Base-by-base conservation (phyloP, 1,140 invertebrate genomes). In the Diuraphis noxia region DNA sequence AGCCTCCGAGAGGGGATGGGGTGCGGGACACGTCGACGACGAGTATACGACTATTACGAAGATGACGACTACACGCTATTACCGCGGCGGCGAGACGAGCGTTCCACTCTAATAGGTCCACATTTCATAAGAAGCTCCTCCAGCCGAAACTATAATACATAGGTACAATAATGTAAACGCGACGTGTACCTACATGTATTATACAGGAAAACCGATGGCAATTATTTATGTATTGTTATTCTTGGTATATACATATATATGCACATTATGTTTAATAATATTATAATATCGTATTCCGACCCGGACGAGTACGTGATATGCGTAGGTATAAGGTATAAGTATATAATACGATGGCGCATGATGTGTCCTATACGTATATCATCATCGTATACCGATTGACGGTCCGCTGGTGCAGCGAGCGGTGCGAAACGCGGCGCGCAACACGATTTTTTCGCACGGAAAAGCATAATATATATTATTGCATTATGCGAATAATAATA, bases 101-200 rank as follows among this genome's bases (percentile, higher is more conserved):
- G 85, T 86, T 86, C 9, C 34, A 46, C 41, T 77, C 72, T 90
- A 90, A 90, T 90, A 90, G 88, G 41, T 90, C 88, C 56, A 90
- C 87, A 46, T 90, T 90, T 90, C 88, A 72, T 72, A 38, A 86
- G 43, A n/a, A 86, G 46, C 34, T 86, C 46, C 85, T 86, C 23
- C 43, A 49, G 21, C 21, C 6, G 34, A 34, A 30, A 23, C 23
- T 23, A 25, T 38, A 38, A 23, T 40, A 34, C n/a, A 21, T 49
- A 36, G 52, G 2, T 19, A 36, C 23, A n/a, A n/a, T n/a, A n/a
- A 46, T 19, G 46, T 43, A 43, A 21, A 46, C 19, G 30, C 38
- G 25, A 13, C 34, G 9, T 34, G n/a, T 9, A 19, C n/a, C n/a
- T n/a, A n/a, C 21, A 2, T 46, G 10, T 84, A 49, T 34, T n/a